Evolutionary conservation across 2,113 vertebrate genomes (phyloP).

Genomic region (Lycaon pictus): DNA sequence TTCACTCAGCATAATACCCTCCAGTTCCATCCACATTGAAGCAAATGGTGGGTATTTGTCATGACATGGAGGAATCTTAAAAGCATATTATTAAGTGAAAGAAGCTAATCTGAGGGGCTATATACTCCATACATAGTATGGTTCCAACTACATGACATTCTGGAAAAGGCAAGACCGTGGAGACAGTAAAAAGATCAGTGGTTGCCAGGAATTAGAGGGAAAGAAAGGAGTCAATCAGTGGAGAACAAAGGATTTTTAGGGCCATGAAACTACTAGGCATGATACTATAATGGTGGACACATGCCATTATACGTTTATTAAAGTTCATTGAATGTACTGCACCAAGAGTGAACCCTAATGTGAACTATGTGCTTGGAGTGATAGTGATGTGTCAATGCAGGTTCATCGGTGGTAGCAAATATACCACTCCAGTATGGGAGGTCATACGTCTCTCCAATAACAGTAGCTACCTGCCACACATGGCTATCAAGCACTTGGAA

Average conservation of each 20-base stretch:
- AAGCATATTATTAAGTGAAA: neutral
- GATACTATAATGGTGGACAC: neutral
- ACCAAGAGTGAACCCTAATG: neutral
- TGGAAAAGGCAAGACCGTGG: neutral
- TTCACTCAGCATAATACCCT: too few relatives aligned
- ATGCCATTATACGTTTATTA: neutral
- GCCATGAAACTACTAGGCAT: neutral
- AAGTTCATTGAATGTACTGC: neutral
- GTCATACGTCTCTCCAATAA: neutral
- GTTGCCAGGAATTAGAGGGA: neutral
- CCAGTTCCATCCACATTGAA: too few relatives aligned
- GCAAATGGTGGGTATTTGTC: too few relatives aligned
- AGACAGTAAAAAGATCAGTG: neutral
- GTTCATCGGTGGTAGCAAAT: neutral
- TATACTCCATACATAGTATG: neutral
- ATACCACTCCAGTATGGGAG: too few relatives aligned
- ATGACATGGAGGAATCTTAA: neutral
- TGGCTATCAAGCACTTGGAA: neutral
- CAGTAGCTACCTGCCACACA: neutral
- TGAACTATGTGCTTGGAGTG: neutral
- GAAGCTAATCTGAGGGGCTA: neutral
- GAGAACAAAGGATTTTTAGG: neutral
- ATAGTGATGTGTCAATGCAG: neutral
- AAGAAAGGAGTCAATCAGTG: neutral
- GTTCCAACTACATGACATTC: neutral